Base-by-base conservation (phyloP, 2,113 vertebrate genomes). In the Alethe diademata region DNA sequence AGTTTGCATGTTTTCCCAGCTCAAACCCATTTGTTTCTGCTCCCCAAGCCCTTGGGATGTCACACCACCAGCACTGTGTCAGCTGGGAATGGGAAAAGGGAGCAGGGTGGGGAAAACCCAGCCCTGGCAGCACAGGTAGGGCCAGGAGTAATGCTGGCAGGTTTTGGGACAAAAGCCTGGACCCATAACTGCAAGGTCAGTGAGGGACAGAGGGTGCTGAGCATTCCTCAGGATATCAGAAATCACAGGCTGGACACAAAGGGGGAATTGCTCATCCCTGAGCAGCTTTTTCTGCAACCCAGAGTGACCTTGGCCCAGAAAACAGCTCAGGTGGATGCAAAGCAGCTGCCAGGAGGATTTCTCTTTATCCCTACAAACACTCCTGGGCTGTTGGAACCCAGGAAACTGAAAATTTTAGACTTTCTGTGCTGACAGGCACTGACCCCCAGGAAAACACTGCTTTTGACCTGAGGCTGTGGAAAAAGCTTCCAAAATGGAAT, bases 71-170 rank as follows among this genome's bases (percentile, higher is more conserved):
- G 24, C 51, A 14, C n/a, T 1, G 3, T 4, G 11, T 4, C n/a
- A 69, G 4, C 19, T 61, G 43, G 56, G 43, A 67, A 43, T 1
- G 33, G 62, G 9, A 25, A 57, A 35, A n/a, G 15, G 47, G 43
- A 67, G 29, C 1, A 6, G 40, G 0, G 0, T 0, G 2, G 42
- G 67, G 23, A 38, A 26, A 75, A 38, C 10, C 5, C 23, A 33
- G 40, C 23, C 18, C 19, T 4, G 6, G 58, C 5, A 36, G 42
- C 56, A 56, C 38, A 43, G 57, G 19, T 7, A 20, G 33, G 22
- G 48, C 43, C 45, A 26, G 20, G 50, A n/a, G 65, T 7, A 11
- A 2, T 0, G 1, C 8, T 22, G 33, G 47, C 45, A 88, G 47
- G 51, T 48, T 51, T 22, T 28, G 33, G 60, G 86, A 50, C 60